Percentiles rank a stretch among this genome's conserved stretches.
Evolutionary conservation across 2,113 vertebrate genomes (phyloP).

Genomic region (Heteronetta atricapilla): DNA sequence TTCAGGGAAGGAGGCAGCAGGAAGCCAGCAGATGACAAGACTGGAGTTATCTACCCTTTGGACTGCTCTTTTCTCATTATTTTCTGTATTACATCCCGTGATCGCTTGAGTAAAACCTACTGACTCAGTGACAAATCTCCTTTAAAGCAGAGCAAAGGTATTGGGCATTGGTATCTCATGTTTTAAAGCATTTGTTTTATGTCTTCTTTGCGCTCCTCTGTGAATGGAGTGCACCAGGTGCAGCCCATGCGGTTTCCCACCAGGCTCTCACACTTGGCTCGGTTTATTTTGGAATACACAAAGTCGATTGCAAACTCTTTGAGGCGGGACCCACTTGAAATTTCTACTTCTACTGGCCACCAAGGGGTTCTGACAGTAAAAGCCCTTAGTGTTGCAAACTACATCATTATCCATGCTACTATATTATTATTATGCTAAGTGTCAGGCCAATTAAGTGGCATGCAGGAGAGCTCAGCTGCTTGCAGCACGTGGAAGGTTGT

Average conservation of each 20-base stretch:
- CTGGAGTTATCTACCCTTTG: neutral
- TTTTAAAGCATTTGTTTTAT: neutral
- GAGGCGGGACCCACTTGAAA: neutral
- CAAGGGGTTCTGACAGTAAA: neutral
- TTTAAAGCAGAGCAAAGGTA: neutral
- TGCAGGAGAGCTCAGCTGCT: neutral
- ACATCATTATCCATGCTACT: neutral
- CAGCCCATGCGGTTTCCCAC: neutral
- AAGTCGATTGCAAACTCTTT: neutral
- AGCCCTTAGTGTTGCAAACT: neutral
- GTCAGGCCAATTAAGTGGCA: neutral
- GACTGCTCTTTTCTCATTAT: neutral
- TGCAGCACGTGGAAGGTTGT: neutral
- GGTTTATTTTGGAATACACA: neutral
- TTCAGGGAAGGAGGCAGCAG: neutral
- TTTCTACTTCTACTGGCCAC: neutral
- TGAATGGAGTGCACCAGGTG: neutral
- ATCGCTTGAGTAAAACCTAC: neutral
- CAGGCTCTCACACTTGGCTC: neutral
- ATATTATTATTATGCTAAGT: neutral
- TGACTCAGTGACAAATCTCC: neutral
- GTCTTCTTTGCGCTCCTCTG: neutral
- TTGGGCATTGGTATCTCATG: neutral
- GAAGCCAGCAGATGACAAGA: neutral
- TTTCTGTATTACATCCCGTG: neutral